phyloP scores from a whole-genome alignment of 2,113 vertebrate genomes.

The Lanius collurio region DNA sequence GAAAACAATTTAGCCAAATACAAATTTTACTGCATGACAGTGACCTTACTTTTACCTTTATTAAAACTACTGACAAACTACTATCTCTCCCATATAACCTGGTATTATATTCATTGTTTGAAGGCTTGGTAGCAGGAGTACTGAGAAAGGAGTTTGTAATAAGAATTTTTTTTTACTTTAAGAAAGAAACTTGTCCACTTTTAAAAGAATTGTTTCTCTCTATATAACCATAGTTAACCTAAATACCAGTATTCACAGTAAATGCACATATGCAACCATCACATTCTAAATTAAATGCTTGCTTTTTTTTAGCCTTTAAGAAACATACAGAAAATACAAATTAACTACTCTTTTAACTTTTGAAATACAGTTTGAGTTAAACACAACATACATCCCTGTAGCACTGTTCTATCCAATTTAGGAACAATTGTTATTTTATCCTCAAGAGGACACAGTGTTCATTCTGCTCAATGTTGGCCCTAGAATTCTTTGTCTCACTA shows the following conservation, averaged over 20 bases:
- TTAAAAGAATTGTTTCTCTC: background rate
- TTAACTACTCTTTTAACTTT: background rate
- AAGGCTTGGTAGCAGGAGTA: background rate
- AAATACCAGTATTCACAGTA: background rate
- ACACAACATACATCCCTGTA: background rate
- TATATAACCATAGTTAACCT: background rate
- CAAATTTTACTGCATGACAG: background rate
- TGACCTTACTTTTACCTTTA: background rate
- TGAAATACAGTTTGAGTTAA: background rate
- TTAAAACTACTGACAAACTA: background rate
- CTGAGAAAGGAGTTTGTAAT: background rate
- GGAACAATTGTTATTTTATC: background rate
- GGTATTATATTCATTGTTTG: fast-evolving
- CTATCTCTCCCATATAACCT: background rate
- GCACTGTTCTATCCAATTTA: background rate
- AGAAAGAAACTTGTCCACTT: background rate
- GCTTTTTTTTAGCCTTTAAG: background rate
- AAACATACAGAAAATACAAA: background rate
- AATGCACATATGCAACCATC: background rate
- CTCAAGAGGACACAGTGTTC: background rate
- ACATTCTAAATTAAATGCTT: background rate
- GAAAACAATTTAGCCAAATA: background rate
- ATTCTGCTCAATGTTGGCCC: background rate
- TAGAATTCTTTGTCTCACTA: background rate
- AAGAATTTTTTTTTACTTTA: background rate